Percentiles rank a stretch among this genome's conserved stretches.
Conservation (phyloP, 64 coral and sea anemone species). For the Porites lutea region DNA sequence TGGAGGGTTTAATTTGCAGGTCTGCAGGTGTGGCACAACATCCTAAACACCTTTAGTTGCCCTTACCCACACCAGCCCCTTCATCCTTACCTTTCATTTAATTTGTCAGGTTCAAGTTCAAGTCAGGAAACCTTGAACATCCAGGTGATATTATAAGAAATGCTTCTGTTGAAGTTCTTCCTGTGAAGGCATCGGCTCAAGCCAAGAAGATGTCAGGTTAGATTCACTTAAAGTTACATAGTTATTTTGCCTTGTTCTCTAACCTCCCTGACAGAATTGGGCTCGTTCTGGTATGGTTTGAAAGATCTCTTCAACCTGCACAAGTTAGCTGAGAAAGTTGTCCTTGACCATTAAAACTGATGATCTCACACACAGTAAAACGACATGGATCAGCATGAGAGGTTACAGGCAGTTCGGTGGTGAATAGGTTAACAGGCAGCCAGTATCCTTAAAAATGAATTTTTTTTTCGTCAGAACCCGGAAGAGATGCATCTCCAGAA, state of each 20-base stretch:
- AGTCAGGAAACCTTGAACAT: slow-evolving; percentile 97
- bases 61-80: not conserved
- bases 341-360: no score
- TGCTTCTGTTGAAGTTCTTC: slow-evolving; percentile 92
- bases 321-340: no score
- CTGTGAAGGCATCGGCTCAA: slow-evolving; percentile 43
- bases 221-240: not conserved
- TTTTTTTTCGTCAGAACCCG: slow-evolving; percentile 7
- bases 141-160: slow-evolving; percentile 94
- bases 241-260: not conserved
- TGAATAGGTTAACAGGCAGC: no score
- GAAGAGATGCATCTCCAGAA: slow-evolving; percentile 75
- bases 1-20: no score
- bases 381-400: no score
- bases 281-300: no score
- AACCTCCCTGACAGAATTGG: no score
- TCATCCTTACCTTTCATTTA: not conserved
- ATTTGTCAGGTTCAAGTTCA: slow-evolving; percentile 84
- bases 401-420: no score
- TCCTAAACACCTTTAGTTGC: no score
- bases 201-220: slow-evolving; percentile 73
- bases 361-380: no score
- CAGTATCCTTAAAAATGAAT: not conserved
- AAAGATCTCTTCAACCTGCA: no score
- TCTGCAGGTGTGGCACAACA: no score